Base-by-base conservation (phyloP, 2,888 invertebrate genomes). In the Dolichopus griseipennis region DNA sequence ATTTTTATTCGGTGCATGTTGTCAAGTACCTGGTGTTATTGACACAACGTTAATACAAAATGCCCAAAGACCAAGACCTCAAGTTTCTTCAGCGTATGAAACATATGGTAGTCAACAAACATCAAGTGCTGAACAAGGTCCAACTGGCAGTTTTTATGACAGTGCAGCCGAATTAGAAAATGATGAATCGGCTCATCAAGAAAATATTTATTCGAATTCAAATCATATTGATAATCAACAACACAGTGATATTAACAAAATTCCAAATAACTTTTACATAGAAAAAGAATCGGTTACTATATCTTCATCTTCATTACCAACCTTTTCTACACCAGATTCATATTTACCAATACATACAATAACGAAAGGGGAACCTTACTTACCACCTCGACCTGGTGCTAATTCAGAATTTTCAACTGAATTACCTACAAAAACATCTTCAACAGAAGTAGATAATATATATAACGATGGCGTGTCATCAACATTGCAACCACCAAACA, bases 1-100 rank as follows among this genome's bases (percentile, higher is more conserved):
- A 67, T 81, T 81, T 66, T 73, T 81, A 5, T 94, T 94, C 75
- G 95, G 95, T 1, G 92, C 95, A 0, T 95, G 95, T 79, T 95
- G 95, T 76, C 90, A 91, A 75, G 84, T 93, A 34, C 86, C 87
- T 72, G 81, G 81, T 75, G 84, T 81, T 27, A 81, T 83, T 64
- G 78, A 80, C 64, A 79, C 79, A 78, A 74, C 83, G 20, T 72
- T 80, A 68, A 77, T 81, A 69, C 75, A 76, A 71, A 77, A 77
- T 69, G 76, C 78, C 1, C 76, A 77, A 70, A 76, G 75, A 67
- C 5, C 76, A 77, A 67, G 76, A 75, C 70, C 75, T 75, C 71
- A 74, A 76, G 65, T 75, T 74, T 68, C 73, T 75, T 65, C 75
- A 72, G 71, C 76, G 1, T 76, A 76, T 69, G 75, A 77, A 70